These are phyloP conservation scores for Drosophila oshimai DNA, from an alignment of 1,140 invertebrate species.

Conservation along the genomic window DNA sequence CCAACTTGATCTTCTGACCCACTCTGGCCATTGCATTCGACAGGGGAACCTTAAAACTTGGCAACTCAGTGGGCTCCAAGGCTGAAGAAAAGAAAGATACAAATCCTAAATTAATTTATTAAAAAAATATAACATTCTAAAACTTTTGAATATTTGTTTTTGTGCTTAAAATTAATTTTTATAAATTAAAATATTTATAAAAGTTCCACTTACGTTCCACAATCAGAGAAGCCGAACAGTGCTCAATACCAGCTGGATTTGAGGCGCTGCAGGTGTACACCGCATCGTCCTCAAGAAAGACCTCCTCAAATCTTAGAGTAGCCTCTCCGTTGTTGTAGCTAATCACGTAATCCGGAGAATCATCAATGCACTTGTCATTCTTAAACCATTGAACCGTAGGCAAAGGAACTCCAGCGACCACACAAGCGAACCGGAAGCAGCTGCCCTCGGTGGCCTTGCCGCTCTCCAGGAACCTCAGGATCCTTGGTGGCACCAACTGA, in stretches of 20 bases:
- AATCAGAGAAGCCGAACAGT: slow-evolving; percentile 89
- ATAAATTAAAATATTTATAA: background rate
- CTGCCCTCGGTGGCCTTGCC: slow-evolving; percentile 87
- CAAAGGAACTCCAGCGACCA: slow-evolving; percentile 88
- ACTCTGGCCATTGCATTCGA: slow-evolving; percentile 86
- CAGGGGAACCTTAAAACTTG: slow-evolving; percentile 87
- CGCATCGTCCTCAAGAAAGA: slow-evolving; percentile 86
- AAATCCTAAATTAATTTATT: too few species aligned
- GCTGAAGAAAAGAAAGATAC: slow-evolving; percentile 56
- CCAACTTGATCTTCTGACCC: slow-evolving; percentile 87
- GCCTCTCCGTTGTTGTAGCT: slow-evolving; percentile 90
- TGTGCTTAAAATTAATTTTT: background rate
- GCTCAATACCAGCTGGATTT: slow-evolving; percentile 88
- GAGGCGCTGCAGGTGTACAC: slow-evolving; percentile 88
- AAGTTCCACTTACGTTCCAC: slow-evolving; percentile 87
- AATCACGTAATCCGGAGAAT: slow-evolving; percentile 84
- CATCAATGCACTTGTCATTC: slow-evolving; percentile 85
- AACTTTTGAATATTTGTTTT: background rate
- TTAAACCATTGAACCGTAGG: slow-evolving; percentile 92
- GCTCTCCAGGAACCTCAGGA: slow-evolving; percentile 86
- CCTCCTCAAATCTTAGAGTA: slow-evolving; percentile 87
- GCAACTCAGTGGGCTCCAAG: slow-evolving; percentile 86
- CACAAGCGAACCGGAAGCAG: slow-evolving; percentile 88
- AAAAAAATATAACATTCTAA: background rate
- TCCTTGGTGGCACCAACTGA: slow-evolving; percentile 86